Evolutionary conservation across 2,797 vertebrate genomes (phyloP), one percentile per base, ranked within the genome.

Genomic region (Onychomys arenicola): DNA sequence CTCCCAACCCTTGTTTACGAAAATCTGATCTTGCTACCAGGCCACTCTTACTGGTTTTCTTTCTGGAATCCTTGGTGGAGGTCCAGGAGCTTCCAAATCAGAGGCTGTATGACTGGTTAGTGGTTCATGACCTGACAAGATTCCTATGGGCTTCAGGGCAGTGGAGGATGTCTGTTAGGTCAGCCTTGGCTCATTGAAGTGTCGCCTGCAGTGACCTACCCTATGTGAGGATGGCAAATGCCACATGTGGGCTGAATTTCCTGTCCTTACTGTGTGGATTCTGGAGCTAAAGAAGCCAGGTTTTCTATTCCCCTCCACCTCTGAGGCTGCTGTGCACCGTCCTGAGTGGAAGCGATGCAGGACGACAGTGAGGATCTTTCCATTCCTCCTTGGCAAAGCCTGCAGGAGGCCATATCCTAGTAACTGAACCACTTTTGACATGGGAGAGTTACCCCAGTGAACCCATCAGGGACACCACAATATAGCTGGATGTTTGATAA

Each of bases 71-170:
- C 43, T 67, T 92, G 57, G 21, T 75, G 10, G 52, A 93, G 61
- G 98, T 97, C 97, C 97, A 98, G 97, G 98, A 98, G 92, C 78
- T 96, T 88, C 93, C 94, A 97, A 97, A 97, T 95, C 49, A 95
- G 92, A 93, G 97, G 90, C 63, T 80, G 27, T 52, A 81, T 8
- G 75, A 97, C n/a, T 85, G 94, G 90, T 97, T 95, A 96, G 97
- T 97, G 97, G 94, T 97, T 97, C 97, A 97, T 96, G 95, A 96
- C 92, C 83, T 90, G 76, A 96, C 4, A 23, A 67, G 14, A 27
- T 85, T 89, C 65, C 40, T 89, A 75, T 78, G 43, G 81, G 43
- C 40, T 69, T 96, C 91, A 55, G 95, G 96, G 97, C 85, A 97
- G 96, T 95, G 97, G 97, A 97, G 96, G 97, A 93, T 94, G 76